Base-by-base conservation (phyloP, 1,140 invertebrate species). In the Luehdorfia chinensis region DNA sequence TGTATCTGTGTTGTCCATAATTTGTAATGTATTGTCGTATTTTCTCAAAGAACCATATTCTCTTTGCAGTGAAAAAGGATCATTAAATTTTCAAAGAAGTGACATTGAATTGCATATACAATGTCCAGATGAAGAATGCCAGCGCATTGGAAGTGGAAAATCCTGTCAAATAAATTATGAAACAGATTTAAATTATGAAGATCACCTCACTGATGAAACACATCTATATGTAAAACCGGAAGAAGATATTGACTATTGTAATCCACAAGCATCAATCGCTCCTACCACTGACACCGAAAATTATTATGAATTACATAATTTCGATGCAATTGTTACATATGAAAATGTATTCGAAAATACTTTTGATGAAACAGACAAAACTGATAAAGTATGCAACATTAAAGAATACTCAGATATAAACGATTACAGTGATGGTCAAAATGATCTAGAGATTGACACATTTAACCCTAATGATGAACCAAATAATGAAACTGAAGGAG, bases 31-130 rank as follows among this genome's bases (percentile, higher is more conserved):
- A n/a, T n/a, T n/a, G n/a, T n/a, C n/a, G n/a, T n/a, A n/a, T n/a
- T n/a, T n/a, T n/a, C n/a, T n/a, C n/a, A n/a, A n/a, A n/a, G n/a
- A n/a, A n/a, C n/a, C n/a, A n/a, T n/a, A n/a, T n/a, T n/a, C n/a
- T n/a, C n/a, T 48, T 78, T 77, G 43, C 64, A 81, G 77, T 52
- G 74, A 78, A 52, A 74, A 72, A 50, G 69, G 65, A 0, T 66
- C 75, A 9, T 34, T 77, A 8, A 75, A 76, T 37, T 47, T 81
- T 4, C 67, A 80, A 60, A 60, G 48, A 43, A 80, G 45, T 21
- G 56, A 75, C 13, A 45, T 70, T 44, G 66, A 78, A 48, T 43
- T 62, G 3, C 37, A 66, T 16, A 66, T 68, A n/a, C 4, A 76
- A 15, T 80, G 77, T 18, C 28, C 61, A 1, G 72, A 81, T 9